Evolutionary conservation across 1,140 invertebrate species (phyloP).

Genomic region (Leguminivora glycinivorella): DNA sequence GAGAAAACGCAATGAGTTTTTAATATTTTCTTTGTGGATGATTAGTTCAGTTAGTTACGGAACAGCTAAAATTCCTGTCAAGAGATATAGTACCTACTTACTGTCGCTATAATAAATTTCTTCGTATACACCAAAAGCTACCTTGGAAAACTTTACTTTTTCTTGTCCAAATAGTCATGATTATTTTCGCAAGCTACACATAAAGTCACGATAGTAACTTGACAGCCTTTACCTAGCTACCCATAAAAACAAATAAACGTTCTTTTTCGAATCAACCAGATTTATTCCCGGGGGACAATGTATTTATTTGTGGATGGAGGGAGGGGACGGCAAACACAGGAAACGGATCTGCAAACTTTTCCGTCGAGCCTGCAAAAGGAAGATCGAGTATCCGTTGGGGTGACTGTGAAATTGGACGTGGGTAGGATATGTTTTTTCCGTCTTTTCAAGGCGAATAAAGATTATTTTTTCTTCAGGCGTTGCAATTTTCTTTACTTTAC

Average conservation of each 20-base stretch:
- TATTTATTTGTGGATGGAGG: conserved; percentile 59
- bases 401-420: conserved; percentile 41
- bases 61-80: too few species aligned
- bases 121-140: too few species aligned
- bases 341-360: conserved; percentile 70
- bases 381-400: conserved; percentile 48
- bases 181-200: background rate
- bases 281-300: conserved; percentile 47
- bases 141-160: too few species aligned
- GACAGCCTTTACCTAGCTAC: conserved; percentile 2
- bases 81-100: too few species aligned
- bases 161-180: background rate
- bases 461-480: background rate
- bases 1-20: too few species aligned
- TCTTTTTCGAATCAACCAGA: conserved; percentile 37
- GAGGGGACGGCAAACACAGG: conserved; percentile 67
- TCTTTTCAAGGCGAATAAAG: background rate
- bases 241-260: conserved; percentile 32
- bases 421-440: conserved; percentile 11
- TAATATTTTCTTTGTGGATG: too few species aligned
- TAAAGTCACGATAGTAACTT: background rate
- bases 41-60: too few species aligned
- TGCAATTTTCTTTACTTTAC: background rate
- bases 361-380: conserved; percentile 56
- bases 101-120: too few species aligned